Base-by-base conservation (phyloP, 2,888 invertebrate species). In the Busseola fusca region DNA sequence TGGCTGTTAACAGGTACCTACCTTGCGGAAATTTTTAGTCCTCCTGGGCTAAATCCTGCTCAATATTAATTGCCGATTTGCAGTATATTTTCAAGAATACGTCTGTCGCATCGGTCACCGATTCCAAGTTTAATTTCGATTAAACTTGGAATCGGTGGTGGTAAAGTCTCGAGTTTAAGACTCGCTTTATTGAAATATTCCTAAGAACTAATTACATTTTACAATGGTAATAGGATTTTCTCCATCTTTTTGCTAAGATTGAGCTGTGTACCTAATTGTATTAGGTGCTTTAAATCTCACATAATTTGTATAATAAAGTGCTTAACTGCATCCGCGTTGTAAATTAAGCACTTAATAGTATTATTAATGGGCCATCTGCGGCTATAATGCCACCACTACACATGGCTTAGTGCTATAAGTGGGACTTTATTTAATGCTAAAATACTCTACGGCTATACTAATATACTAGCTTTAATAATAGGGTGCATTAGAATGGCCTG, bases 221-320 rank as follows among this genome's bases (percentile, higher is more conserved):
- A 30, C 42, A 42, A 42, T 25, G 10, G 65, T 16, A 34, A 27
- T 6, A 50, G 48, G n/a, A 48, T 54, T 42, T 52, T 68, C 30
- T 25, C 4, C 9, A 52, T 52, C 30, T 69, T 54, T 25, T 69
- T 30, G 16, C 21, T 42, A 34, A 70, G 42, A 25, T 34, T 42
- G 34, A 16, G 3, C 12, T 37, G 34, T 54, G 25, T 16, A n/a
- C n/a, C n/a, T n/a, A 56, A 27, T 54, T 45, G 42, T 45, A 54
- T 7, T 25, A 0, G 7, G 52, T n/a, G 27, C 3, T n/a, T 45
- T 56, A 45, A 34, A 37, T 27, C 34, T 21, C 7, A 34, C 34
- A 56, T 56, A 34, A 45, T 56, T 72, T 72, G 48, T 40, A 42
- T 59, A 40, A 25, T 48, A 59, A 72, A 72, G 30, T 16, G 58